phyloP scores from a whole-genome alignment of 2,797 vertebrate genomes.

The Molothrus aeneus region DNA sequence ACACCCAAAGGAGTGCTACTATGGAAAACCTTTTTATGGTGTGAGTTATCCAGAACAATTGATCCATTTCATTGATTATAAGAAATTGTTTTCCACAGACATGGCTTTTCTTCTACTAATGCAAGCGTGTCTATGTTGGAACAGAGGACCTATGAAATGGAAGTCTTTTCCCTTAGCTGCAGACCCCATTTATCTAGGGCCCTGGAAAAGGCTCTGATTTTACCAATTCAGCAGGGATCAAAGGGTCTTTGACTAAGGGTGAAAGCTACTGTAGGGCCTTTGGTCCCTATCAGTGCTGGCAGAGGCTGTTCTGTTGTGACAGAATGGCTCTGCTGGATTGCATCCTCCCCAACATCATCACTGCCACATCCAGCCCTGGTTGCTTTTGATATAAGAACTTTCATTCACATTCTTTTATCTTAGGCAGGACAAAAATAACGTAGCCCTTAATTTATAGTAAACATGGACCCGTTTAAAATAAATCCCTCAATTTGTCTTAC shows the following conservation, averaged over 20 bases:
- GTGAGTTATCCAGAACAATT: neutral
- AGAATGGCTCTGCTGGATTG: neutral
- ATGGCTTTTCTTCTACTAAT: neutral
- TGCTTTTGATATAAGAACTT: slow-evolving; percentile 22
- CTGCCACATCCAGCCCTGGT: neutral
- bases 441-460: slow-evolving; percentile 31
- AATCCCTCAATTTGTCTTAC: slow-evolving; percentile 26
- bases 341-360: neutral
- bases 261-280: neutral
- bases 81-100: neutral
- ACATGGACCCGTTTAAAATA: slow-evolving; percentile 28
- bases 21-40: neutral
- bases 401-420: slow-evolving; percentile 14
- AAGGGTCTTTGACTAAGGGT: neutral
- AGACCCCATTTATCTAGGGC: neutral
- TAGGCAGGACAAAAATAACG: slow-evolving; percentile 24
- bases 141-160: neutral
- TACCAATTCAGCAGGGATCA: accelerated
- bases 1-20: neutral
- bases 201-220: neutral
- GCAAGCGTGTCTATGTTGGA: neutral
- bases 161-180: neutral
- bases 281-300: neutral
- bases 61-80: neutral
- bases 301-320: neutral